Base-by-base conservation (phyloP, 2,797 vertebrate species). In the Cryptoblepharus egeriae region DNA sequence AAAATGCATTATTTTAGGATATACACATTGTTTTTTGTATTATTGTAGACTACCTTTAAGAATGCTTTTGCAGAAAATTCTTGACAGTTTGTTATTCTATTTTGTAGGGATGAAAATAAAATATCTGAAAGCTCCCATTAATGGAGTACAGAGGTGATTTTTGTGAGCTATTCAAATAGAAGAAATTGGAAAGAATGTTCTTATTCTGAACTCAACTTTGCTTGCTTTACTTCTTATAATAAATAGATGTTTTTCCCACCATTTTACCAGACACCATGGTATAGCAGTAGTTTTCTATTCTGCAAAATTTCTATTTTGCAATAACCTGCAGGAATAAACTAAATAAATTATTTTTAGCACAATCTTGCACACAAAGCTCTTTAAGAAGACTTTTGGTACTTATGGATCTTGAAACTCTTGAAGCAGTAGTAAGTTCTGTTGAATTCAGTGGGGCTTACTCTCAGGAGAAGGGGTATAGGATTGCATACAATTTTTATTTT, bases 31-130 rank as follows among this genome's bases (percentile, higher is more conserved):
- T 58, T 52, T 52, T 52, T 63, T 87, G 84, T 91, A 91, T 91
- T 90, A 91, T 87, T 88, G 80, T 15, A 52, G 49, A 52, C 13
- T 16, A 15, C 49, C 80, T 86, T 90, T 88, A 90, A 93, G 7
- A 88, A 93, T 92, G 87, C 89, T 92, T 91, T 89, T 90, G 80
- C 90, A 74, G 0, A 81, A 90, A 90, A 80, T 79, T 58, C 22
- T 75, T n/a, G 87, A 55, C 82, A 1, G 67, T 91, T 42, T 57
- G 57, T 74, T 58, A 92, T 68, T 86, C 86, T 73, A 82, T 84
- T 90, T 85, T 75, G 76, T 78, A 86, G 87, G 35, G 63, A 76
- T 76, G 65, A 80, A 67, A 81, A 0, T 42, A 55, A 69, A 0
- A 65, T 57, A 45, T 75, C 32, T 74, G 87, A 85, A 77, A 84